Evolutionary conservation across 2,888 invertebrate genomes (phyloP).

Genomic region (Aspidiotus destructor): DNA sequence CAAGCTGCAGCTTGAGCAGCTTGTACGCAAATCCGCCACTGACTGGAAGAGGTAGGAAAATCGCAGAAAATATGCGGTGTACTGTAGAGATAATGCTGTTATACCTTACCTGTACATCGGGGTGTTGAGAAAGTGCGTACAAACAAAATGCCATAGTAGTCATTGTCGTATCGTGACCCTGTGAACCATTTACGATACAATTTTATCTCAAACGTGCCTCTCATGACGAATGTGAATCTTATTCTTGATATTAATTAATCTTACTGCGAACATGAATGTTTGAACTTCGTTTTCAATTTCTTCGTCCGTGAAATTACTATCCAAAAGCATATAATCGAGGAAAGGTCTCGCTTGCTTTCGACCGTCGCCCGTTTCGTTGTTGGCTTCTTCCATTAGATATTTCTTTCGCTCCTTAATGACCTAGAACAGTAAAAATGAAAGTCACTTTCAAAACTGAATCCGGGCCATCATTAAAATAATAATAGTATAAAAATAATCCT

Average conservation of each 20-base stretch:
- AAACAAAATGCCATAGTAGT: constrained; percentile 7
- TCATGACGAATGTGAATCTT: not conserved
- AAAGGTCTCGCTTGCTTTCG: constrained; percentile 13
- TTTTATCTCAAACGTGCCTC: not conserved
- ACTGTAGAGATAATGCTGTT: no score
- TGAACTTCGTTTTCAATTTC: constrained; percentile 35
- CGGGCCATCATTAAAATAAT: no score
- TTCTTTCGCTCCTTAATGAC: no score
- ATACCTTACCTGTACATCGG: not conserved
- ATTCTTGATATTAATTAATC: not conserved
- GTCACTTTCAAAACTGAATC: no score
- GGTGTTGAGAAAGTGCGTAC: not conserved
- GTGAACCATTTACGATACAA: not conserved
- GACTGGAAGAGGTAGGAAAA: no score
- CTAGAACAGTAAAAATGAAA: no score
- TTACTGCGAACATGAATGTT: constrained; percentile 34
- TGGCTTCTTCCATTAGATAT: no score
- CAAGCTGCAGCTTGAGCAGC: no score
- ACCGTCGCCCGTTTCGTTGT: no score
- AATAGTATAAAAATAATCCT: no score
- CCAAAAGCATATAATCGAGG: constrained; percentile 17
- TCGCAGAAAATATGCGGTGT: no score
- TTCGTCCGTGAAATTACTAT: constrained; percentile 10
- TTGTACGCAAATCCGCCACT: no score
- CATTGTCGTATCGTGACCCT: constrained; percentile 4